Base-by-base conservation (phyloP, 2,888 invertebrate species). In the Galerucella pusilla region DNA sequence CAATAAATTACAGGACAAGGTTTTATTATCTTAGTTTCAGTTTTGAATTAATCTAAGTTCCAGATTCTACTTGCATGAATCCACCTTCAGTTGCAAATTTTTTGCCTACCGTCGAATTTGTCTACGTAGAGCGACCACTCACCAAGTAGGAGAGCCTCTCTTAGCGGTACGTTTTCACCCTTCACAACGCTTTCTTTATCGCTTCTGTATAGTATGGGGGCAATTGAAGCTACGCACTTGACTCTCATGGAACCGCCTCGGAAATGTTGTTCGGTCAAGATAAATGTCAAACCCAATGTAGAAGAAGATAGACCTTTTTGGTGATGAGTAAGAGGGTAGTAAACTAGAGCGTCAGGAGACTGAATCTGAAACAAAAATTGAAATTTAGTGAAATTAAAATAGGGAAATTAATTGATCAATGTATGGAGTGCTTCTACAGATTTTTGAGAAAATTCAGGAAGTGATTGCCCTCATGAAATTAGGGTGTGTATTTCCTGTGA, bases 81-180 rank as follows among this genome's bases (percentile, higher is more conserved):
- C 28, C 3, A 28, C 28, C 28, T 28, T 28, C 3, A 7, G 35
- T 7, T 7, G 35, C 28, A 9, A 6, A 2, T 16, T 57, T 57
- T 57, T 16, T 75, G 74, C 76, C 71, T 77, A 79, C 78, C 77
- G 49, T 77, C 71, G 54, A 57, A 52, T 60, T 71, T 76, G 74
- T 76, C 77, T 72, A 79, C 78, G 80, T 75, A 77, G 80, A 80
- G 80, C 77, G 81, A 82, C 81, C 81, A 84, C 90, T 90, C 87
- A 92, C 91, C 92, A 81, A 91, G 87, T 77, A 92, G 86, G 84
- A 91, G 88, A 45, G 91, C 91, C 85, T 91, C 91, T 79, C 91
- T 88, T 75, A 91, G 88, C 46, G 78, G 79, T 70, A 90, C 88
- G 54, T 90, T 89, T 68, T 90, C 86, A 64, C 90, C 89, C 83